Percentiles rank a stretch among this genome's conserved stretches.
phyloP scores from a whole-genome alignment of 2,888 invertebrate species.

The Lasioglossum vierecki region DNA sequence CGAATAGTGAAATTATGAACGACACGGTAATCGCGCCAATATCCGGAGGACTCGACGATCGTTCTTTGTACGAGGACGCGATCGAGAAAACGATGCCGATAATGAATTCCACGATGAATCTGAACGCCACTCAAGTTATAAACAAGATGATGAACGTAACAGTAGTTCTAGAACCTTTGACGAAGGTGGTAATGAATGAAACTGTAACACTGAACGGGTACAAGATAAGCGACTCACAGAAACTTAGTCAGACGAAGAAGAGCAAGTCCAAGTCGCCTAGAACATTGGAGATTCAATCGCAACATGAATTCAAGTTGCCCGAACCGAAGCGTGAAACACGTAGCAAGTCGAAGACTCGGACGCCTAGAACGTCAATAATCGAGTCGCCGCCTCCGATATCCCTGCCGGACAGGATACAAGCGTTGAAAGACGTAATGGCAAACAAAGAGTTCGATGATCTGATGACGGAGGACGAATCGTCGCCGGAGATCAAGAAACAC shows the following conservation, averaged over 20 bases:
- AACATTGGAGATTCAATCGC: not conserved
- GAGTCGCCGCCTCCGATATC: conserved; percentile 23
- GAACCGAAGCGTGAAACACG: not conserved
- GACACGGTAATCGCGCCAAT: conserved; percentile 61
- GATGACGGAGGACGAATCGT: conserved; percentile 82
- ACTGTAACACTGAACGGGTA: conserved; percentile 74
- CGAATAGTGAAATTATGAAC: conserved; percentile 40
- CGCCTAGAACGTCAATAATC: not conserved
- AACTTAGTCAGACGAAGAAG: not conserved
- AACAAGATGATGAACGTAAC: conserved; percentile 76
- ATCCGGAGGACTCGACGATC: conserved; percentile 72
- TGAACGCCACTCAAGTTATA: conserved; percentile 66
- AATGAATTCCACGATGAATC: conserved; percentile 81
- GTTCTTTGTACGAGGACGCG: conserved; percentile 81
- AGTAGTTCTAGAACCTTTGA: conserved; percentile 76
- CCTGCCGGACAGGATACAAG: conserved; percentile 47
- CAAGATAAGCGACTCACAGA: not conserved
- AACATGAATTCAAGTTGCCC: not conserved
- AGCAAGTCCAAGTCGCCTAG: not conserved
- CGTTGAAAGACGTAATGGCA: conserved; percentile 50
- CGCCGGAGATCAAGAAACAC: conserved; percentile 71
- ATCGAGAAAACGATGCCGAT: conserved; percentile 77
- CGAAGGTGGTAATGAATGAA: conserved; percentile 67
- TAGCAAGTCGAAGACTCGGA: not conserved
- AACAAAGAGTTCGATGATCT: conserved; percentile 72